Percentiles rank a stretch among this genome's conserved stretches.
Evolutionary conservation across 2,797 vertebrate genomes (phyloP).

Genomic region (Enoplosus armatus): DNA sequence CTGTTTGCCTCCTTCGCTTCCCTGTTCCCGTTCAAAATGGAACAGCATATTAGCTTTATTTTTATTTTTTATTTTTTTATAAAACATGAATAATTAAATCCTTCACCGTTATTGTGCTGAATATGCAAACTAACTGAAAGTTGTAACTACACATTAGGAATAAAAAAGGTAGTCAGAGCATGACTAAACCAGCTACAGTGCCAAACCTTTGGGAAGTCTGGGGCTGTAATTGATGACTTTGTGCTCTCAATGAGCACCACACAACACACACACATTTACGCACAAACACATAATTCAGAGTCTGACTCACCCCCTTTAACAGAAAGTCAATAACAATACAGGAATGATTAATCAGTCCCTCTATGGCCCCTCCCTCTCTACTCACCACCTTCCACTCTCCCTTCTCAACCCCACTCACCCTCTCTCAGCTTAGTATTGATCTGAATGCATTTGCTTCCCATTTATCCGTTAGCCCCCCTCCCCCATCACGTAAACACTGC

Average conservation of each 20-base stretch:
- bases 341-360: constrained; percentile 88
- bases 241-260: constrained; percentile 66
- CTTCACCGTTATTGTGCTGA: constrained; percentile 53
- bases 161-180: constrained; percentile 38
- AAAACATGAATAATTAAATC: constrained; percentile 72
- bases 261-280: constrained; percentile 46
- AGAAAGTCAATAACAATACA: constrained; percentile 88
- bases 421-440: constrained; percentile 85
- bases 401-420: constrained; percentile 70
- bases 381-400: constrained; percentile 74
- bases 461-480: constrained; percentile 78
- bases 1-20: constrained; percentile 74
- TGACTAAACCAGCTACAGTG: constrained; percentile 38
- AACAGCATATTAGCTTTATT: constrained; percentile 69
- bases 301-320: constrained; percentile 86
- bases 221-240: constrained; percentile 79
- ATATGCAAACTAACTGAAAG: constrained; percentile 65
- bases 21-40: constrained; percentile 71
- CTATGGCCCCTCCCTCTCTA: constrained; percentile 68
- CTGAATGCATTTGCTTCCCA: constrained; percentile 88
- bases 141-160: constrained; percentile 43
- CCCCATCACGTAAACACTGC: constrained; percentile 67
- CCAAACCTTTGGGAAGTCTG: constrained; percentile 62
- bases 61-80: constrained; percentile 47
- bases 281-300: constrained; percentile 78